These are phyloP conservation scores for Dryobates pubescens DNA, from an alignment of 2,797 vertebrate genomes.

Conservation along the genomic window DNA sequence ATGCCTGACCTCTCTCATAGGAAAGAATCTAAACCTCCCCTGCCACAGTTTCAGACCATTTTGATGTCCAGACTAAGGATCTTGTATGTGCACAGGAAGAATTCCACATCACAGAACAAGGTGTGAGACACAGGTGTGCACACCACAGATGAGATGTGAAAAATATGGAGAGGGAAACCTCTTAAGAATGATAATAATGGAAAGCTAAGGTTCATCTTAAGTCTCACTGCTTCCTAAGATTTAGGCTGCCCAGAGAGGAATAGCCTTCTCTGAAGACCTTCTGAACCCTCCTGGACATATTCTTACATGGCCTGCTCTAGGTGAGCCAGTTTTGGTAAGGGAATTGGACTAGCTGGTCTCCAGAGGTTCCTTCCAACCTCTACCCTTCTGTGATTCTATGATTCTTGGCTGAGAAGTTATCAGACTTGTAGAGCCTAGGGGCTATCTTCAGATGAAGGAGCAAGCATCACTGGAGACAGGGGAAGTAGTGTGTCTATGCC, in stretches of 20 bases:
- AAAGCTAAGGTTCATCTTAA: background rate
- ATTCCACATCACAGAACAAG: background rate
- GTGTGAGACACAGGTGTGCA: background rate
- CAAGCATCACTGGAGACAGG: background rate
- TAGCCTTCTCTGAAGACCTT: too few species aligned
- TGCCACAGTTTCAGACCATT: too few species aligned
- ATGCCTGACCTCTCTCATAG: too few species aligned
- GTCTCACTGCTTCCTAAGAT: background rate
- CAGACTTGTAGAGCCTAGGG: background rate
- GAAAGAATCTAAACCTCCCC: too few species aligned
- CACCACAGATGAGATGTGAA: background rate
- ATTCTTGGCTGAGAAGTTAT: background rate
- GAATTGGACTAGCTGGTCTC: too few species aligned
- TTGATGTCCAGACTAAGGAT: background rate
- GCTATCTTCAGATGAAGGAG: conserved; percentile 11
- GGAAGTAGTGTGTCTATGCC: background rate
- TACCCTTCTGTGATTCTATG: too few species aligned
- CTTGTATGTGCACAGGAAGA: background rate
- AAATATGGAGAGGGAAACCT: background rate
- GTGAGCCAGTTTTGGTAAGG: too few species aligned
- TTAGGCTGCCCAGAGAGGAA: background rate
- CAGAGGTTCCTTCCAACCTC: too few species aligned
- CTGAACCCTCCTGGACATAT: too few species aligned
- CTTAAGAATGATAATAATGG: background rate
- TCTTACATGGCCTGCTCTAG: too few species aligned